phyloP scores from a whole-genome alignment of 2,888 invertebrate species.

The Drosophila cognata region DNA sequence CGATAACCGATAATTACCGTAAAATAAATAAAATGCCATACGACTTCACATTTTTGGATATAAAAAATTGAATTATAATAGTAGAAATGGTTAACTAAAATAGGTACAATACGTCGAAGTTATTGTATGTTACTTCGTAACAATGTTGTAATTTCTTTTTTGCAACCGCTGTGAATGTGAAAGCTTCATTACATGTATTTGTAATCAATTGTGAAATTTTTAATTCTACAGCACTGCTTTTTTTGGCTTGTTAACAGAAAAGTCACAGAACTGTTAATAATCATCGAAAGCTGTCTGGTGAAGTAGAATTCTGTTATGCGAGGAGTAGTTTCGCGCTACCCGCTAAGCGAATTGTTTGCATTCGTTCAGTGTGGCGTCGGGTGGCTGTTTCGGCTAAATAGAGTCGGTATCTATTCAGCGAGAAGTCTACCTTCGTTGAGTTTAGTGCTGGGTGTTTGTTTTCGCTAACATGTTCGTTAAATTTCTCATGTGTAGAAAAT shows the following conservation, averaged over 20 bases:
- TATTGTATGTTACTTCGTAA: background rate
- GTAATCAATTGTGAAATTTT: background rate
- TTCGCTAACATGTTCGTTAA: background rate
- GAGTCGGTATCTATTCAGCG: background rate
- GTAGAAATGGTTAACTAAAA: background rate
- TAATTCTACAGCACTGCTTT: background rate
- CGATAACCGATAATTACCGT: constrained; percentile 10
- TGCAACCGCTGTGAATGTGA: background rate
- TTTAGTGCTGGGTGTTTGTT: background rate
- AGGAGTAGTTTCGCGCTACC: background rate
- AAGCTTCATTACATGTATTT: background rate
- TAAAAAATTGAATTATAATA: background rate
- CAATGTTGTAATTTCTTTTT: background rate
- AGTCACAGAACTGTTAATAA: background rate
- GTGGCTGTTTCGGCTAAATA: background rate
- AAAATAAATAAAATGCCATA: background rate
- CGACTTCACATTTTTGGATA: background rate
- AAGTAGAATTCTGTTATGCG: background rate
- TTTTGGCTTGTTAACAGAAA: background rate
- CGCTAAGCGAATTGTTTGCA: background rate
- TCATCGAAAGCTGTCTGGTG: background rate
- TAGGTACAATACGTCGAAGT: background rate
- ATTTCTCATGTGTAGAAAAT: background rate
- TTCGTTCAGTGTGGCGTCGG: background rate
- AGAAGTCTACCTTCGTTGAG: background rate